Evolutionary conservation across 2,113 vertebrate genomes (phyloP).

Genomic region (Ciconia boyciana): DNA sequence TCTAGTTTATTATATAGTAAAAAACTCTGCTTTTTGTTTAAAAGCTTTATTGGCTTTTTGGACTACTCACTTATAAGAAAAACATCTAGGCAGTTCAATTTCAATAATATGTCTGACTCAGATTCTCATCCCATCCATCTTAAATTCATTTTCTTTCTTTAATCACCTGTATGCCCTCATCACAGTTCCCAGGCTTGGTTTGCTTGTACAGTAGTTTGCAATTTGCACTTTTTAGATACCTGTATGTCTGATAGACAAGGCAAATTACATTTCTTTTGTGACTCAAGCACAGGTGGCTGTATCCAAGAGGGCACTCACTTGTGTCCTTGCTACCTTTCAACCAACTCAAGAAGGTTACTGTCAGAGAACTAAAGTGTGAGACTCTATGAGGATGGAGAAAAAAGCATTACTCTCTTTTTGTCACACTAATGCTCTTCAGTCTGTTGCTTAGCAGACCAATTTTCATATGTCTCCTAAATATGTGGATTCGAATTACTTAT

Average conservation of each 20-base stretch:
- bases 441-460: neutral
- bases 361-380: neutral
- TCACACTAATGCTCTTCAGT: neutral
- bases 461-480: neutral
- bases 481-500: neutral
- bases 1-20: neutral
- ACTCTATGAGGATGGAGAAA: neutral
- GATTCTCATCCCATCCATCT: conserved; percentile 30
- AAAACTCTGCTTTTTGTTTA: neutral
- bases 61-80: neutral
- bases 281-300: neutral
- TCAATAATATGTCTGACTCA: conserved; percentile 37
- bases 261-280: neutral
- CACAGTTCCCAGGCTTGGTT: neutral
- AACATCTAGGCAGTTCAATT: conserved; percentile 4
- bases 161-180: neutral
- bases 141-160: conserved; percentile 45
- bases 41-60: conserved; percentile 35
- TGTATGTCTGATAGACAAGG: neutral
- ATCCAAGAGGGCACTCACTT: neutral
- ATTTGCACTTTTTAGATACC: neutral
- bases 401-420: neutral
- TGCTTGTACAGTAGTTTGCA: neutral
- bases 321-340: neutral
- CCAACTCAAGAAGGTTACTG: fast-evolving